phyloP scores from a whole-genome alignment of 2,888 invertebrate genomes.

The Sinhomidia bicolor region DNA sequence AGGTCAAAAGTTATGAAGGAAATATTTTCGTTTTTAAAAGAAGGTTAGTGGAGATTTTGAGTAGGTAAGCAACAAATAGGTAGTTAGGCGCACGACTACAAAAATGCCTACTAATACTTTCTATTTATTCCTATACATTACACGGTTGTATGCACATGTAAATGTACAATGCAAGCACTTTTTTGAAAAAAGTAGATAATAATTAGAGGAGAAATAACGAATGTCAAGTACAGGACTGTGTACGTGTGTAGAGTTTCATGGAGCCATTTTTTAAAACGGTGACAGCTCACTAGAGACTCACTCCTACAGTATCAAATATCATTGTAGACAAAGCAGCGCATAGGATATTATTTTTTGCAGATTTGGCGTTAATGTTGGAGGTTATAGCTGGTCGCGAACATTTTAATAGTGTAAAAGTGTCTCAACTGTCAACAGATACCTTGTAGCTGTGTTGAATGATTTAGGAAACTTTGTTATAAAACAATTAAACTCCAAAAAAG shows the following conservation, averaged over 20 bases:
- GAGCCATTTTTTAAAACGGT: slow-evolving; percentile 32
- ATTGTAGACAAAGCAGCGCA: neutral
- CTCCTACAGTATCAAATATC: slow-evolving; percentile 40
- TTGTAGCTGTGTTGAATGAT: too few species aligned
- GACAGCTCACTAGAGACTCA: slow-evolving; percentile 21
- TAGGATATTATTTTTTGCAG: neutral
- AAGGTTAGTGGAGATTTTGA: neutral
- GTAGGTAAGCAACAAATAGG: neutral
- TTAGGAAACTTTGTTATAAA: too few species aligned
- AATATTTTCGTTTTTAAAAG: neutral
- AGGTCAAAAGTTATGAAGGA: slow-evolving; percentile 40
- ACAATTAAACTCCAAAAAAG: too few species aligned
- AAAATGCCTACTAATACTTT: too few species aligned
- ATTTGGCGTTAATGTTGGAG: neutral
- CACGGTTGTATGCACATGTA: neutral
- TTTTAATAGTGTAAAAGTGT: too few species aligned
- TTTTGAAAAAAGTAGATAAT: too few species aligned
- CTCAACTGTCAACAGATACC: too few species aligned
- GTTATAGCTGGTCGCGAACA: neutral
- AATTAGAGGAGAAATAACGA: slow-evolving; percentile 34
- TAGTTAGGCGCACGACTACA: neutral
- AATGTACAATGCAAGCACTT: neutral
- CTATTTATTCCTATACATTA: too few species aligned
- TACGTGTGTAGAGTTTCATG: slow-evolving; percentile 9
- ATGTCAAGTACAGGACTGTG: slow-evolving; percentile 62